These are phyloP conservation scores for Drosophila differens DNA, from an alignment of 2,888 invertebrate species.

Conservation along the genomic window DNA sequence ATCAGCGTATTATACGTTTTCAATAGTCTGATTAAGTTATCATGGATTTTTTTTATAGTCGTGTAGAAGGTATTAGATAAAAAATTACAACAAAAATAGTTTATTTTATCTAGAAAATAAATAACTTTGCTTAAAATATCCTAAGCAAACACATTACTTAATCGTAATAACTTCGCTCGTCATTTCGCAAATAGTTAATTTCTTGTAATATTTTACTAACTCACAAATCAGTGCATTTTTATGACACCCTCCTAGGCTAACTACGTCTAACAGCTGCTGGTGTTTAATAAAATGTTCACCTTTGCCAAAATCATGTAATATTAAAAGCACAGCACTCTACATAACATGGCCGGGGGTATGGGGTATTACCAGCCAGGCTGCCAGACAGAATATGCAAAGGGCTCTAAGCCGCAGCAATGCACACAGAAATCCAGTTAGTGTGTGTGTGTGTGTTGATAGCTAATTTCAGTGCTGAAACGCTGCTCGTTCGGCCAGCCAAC, in stretches of 20 bases:
- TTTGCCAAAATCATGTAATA: slow-evolving; percentile 44
- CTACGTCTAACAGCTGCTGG: slow-evolving; percentile 17
- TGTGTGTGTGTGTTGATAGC: slow-evolving; percentile 40
- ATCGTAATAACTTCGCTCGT: too few relatives aligned
- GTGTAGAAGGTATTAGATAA: not conserved
- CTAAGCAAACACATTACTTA: not conserved
- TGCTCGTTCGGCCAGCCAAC: slow-evolving; percentile 21
- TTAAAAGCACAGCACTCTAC: slow-evolving; percentile 27
- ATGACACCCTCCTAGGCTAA: not conserved
- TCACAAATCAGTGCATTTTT: not conserved
- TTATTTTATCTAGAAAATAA: not conserved
- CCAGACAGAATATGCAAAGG: slow-evolving; percentile 6
- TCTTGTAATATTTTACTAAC: not conserved
- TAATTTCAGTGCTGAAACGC: slow-evolving; percentile 50
- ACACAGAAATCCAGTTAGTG: slow-evolving; percentile 32
- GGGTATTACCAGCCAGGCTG: slow-evolving; percentile 4
- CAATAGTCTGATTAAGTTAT: not conserved
- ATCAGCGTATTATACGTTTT: not conserved
- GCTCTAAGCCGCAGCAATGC: slow-evolving; percentile 42
- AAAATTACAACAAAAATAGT: not conserved
- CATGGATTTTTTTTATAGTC: not conserved
- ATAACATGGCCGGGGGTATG: not conserved
- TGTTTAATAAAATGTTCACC: slow-evolving; percentile 52
- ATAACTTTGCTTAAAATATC: not conserved
- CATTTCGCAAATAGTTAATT: not conserved